Evolutionary conservation across 2,888 invertebrate genomes (phyloP).

Genomic region (Kryphioiulus occultus): DNA sequence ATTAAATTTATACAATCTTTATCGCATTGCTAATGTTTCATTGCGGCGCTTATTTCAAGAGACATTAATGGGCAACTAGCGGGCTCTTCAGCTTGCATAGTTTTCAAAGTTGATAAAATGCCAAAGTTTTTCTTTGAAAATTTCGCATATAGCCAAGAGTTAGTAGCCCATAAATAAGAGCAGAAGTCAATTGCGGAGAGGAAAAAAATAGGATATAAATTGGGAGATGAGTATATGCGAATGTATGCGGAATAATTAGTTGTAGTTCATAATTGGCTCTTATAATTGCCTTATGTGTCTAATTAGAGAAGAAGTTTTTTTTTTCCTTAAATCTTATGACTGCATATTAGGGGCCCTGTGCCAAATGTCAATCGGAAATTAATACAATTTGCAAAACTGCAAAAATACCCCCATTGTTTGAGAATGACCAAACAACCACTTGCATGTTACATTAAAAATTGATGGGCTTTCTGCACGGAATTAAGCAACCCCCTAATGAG

Average conservation of each 20-base stretch:
- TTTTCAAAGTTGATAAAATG: not conserved
- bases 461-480: not conserved
- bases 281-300: conserved; percentile 42
- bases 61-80: too few species aligned
- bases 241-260: conserved; percentile 30
- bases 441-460: not conserved
- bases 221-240: conserved; percentile 5
- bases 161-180: not conserved
- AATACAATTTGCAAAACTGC: not conserved
- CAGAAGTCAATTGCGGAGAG: not conserved
- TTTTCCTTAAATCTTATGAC: not conserved
- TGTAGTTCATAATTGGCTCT: conserved; percentile 34
- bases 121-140: not conserved
- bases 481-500: not conserved
- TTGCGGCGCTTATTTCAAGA: too few species aligned
- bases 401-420: not conserved
- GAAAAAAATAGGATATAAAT: not conserved
- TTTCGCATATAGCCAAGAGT: not conserved
- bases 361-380: not conserved
- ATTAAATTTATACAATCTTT: too few species aligned
- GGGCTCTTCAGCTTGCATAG: not conserved
- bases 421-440: conserved; percentile 5
- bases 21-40: too few species aligned
- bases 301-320: conserved; percentile 14
- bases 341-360: not conserved